Conservation (phyloP, 2,113 vertebrate genomes). For the Carassius auratus region DNA sequence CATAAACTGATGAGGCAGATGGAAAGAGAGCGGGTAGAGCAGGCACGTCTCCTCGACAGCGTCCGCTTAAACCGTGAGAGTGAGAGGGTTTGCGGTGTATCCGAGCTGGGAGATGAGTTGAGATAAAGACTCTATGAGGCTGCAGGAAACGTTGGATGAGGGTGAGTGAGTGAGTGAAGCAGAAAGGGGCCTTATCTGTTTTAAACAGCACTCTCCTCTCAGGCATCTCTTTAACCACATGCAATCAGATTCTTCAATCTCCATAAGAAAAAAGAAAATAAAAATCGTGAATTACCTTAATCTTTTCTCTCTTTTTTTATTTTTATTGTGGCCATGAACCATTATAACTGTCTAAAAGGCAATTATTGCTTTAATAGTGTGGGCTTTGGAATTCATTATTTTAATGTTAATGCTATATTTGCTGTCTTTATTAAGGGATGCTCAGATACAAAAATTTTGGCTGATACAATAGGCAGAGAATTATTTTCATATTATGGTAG, state of each 20-base stretch:
- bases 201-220: slow-evolving; percentile 16
- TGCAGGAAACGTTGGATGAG: slow-evolving; percentile 25
- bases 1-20: slow-evolving; percentile 45
- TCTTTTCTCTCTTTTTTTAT: neutral
- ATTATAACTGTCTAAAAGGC: neutral
- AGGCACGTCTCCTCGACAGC: neutral
- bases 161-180: neutral
- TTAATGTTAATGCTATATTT: neutral
- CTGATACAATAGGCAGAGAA: neutral
- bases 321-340: neutral
- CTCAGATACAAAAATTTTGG: neutral
- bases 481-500: neutral
- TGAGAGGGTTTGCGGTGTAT: slow-evolving; percentile 2
- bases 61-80: slow-evolving; percentile 21
- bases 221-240: slow-evolving; percentile 26
- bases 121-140: slow-evolving; percentile 27
- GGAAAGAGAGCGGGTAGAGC: slow-evolving; percentile 42
- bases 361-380: neutral
- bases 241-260: slow-evolving; percentile 3
- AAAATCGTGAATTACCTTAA: slow-evolving; percentile 2
- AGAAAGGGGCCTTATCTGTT: slow-evolving; percentile 33
- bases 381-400: neutral
- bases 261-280: neutral
- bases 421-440: neutral
- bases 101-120: slow-evolving; percentile 11